Evolutionary conservation across 2,113 vertebrate genomes (phyloP).

Genomic region (Campylorhamphus procurvoides): DNA sequence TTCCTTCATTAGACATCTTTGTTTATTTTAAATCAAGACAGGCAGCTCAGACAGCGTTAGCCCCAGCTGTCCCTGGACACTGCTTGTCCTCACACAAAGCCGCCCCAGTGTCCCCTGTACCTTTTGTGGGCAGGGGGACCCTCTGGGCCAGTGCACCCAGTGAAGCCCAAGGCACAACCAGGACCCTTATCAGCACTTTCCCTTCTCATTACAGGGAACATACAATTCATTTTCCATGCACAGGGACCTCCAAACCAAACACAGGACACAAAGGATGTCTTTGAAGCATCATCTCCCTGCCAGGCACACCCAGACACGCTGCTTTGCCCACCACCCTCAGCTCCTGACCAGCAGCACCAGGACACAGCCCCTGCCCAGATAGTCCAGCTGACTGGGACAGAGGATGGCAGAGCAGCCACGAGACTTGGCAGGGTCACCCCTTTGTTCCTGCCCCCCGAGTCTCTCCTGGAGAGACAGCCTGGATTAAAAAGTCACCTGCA

Average conservation of each 20-base stretch:
- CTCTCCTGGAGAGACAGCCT: background rate
- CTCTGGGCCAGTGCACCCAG: background rate
- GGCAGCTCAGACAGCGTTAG: too few relatives aligned
- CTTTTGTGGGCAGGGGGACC: background rate
- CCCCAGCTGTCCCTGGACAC: too few relatives aligned
- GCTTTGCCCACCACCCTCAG: background rate
- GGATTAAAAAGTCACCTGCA: background rate
- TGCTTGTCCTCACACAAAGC: background rate
- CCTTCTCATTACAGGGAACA: background rate
- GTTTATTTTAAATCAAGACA: too few relatives aligned
- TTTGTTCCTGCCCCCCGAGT: background rate
- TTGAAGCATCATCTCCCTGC: background rate
- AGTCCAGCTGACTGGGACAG: too few relatives aligned
- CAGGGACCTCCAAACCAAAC: background rate
- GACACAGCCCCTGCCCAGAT: background rate
- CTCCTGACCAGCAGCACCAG: background rate
- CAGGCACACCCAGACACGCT: too few relatives aligned
- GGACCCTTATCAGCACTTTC: too few relatives aligned
- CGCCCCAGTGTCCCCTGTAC: background rate
- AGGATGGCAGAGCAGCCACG: background rate
- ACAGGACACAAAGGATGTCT: background rate
- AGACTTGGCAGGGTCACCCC: background rate
- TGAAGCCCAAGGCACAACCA: background rate
- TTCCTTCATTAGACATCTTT: too few relatives aligned
- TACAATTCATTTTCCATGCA: background rate